Base-by-base conservation (phyloP, 2,797 vertebrate species). In the Intellagama lesueurii region DNA sequence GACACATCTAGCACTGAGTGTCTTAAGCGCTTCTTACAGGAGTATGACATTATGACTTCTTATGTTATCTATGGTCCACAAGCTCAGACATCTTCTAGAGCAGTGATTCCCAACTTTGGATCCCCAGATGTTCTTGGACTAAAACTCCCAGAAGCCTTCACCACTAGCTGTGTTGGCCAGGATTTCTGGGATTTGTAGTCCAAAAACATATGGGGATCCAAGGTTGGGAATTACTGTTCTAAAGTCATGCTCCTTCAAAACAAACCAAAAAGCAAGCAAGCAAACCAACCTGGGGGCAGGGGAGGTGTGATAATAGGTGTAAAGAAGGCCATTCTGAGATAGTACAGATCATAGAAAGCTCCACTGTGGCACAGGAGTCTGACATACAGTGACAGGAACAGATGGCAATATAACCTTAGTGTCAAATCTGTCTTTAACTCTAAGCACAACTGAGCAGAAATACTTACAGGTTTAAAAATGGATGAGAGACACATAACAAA, bases 11-110 rank as follows among this genome's bases (percentile, higher is more conserved):
- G 47, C n/a, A 19, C n/a, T 32, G 30, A 24, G n/a, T 49, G 49
- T n/a, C 26, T 64, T 76, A 47, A 49, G 35, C 17, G 28, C 22
- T 49, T 26, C 30, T 68, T 24, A 77, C 12, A 75, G 40, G 12
- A 40, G 30, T 32, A 35, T 85, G 49, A 28, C 14, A 49, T 35
- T 76, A 82, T 85, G 86, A 81, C 44, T 73, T 81, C 47, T 28
- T 66, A 85, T 56, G 70, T 81, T 81, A 70, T 47, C 70, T 81
- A 81, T 76, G 70, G 77, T 52, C 28, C 30, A 2, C 1, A 85
- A 44, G 87, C 93, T 94, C 89, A 0, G 87, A 88, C 94, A 93
- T 92, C 93, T 89, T 73, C 60, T 64, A 64, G 19, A 56, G 52
- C 12, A 9, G 2, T 56, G 52, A 14, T 56, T 56, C 52, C 52